phyloP scores from a whole-genome alignment of 2,888 invertebrate genomes.

The Cordylochernes scorpioides region DNA sequence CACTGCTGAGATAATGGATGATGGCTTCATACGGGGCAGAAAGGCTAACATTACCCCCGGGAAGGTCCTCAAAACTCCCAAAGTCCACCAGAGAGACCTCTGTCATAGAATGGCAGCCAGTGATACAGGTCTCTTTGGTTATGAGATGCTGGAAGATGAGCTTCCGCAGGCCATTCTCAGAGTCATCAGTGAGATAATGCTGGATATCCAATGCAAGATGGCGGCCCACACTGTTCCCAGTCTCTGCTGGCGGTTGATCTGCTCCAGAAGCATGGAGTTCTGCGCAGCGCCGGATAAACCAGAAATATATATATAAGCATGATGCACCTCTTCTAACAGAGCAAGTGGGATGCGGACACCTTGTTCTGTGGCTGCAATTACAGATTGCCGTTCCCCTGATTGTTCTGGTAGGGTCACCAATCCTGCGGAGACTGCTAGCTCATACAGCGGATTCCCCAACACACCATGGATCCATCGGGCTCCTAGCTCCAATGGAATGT shows the following conservation, averaged over 20 bases:
- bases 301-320: slow-evolving; percentile 64
- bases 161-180: slow-evolving; percentile 45
- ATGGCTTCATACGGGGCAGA: slow-evolving; percentile 38
- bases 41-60: slow-evolving; percentile 65
- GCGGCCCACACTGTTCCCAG: slow-evolving; percentile 55
- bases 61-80: slow-evolving; percentile 76
- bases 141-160: slow-evolving; percentile 66
- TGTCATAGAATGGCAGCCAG: slow-evolving; percentile 66
- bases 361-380: slow-evolving; percentile 61
- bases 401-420: slow-evolving; percentile 41
- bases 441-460: slow-evolving; percentile 26
- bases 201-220: slow-evolving; percentile 62
- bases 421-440: slow-evolving; percentile 28
- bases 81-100: slow-evolving; percentile 72
- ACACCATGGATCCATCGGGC: slow-evolving; percentile 28
- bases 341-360: slow-evolving; percentile 62
- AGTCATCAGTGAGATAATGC: slow-evolving; percentile 23
- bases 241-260: slow-evolving; percentile 52
- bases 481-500: slow-evolving; percentile 27
- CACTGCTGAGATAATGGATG: slow-evolving; percentile 6
- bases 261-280: slow-evolving; percentile 69
- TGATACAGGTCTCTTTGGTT: slow-evolving; percentile 74
- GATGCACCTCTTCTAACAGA: slow-evolving; percentile 55
- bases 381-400: slow-evolving; percentile 62
- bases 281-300: slow-evolving; percentile 65